Evolutionary conservation across 2,113 vertebrate species (phyloP).

Genomic region (Aythya baeri): DNA sequence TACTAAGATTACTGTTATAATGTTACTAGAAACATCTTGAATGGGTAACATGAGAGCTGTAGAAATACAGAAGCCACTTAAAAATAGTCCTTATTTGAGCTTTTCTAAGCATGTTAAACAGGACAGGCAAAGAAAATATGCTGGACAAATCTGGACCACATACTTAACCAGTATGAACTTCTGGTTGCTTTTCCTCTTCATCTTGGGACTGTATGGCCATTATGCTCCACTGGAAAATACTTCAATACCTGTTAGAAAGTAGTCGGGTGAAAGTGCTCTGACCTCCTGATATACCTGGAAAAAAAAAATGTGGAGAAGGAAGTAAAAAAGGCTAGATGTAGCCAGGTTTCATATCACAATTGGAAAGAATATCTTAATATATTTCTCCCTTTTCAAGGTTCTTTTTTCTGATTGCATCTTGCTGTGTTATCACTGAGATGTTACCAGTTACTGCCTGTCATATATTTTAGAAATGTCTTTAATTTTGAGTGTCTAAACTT

Average conservation of each 20-base stretch:
- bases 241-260: background rate
- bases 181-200: background rate
- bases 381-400: background rate
- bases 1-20: background rate
- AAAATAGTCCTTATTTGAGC: background rate
- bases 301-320: background rate
- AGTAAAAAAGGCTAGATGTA: rapidly evolving
- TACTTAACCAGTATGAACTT: background rate
- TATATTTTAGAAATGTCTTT: background rate
- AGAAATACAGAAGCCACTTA: background rate
- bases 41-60: background rate
- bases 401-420: background rate
- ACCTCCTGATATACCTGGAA: background rate
- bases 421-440: background rate
- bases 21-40: background rate
- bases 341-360: background rate
- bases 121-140: background rate
- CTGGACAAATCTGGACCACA: background rate
- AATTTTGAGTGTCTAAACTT: background rate
- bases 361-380: background rate
- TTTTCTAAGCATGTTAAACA: background rate
- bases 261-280: background rate
- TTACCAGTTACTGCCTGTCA: background rate
- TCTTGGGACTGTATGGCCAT: background rate
- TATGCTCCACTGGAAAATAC: background rate